phyloP scores from a whole-genome alignment of 2,113 vertebrate species.

The Albula goreensis region DNA sequence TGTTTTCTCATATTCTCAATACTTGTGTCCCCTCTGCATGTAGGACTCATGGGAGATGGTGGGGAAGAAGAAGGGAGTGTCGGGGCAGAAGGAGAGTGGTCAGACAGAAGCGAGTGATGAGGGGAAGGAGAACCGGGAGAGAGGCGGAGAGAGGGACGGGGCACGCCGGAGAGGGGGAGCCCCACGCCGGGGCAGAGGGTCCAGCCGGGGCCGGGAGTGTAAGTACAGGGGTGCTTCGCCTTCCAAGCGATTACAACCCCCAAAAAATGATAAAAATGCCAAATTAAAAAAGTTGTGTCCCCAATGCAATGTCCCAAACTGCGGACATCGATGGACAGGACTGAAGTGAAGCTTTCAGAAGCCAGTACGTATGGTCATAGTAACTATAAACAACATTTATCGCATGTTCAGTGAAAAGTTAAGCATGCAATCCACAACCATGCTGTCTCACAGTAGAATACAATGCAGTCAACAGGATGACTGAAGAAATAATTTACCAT shows the following conservation, averaged over 20 bases:
- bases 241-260: background rate
- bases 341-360: background rate
- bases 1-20: background rate
- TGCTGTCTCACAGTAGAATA: too few relatives aligned
- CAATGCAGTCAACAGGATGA: too few relatives aligned
- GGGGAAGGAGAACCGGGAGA: slow-evolving; percentile 89
- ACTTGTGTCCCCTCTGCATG: slow-evolving; percentile 2
- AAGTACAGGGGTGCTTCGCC: slow-evolving; percentile 47
- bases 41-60: slow-evolving; percentile 99
- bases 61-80: slow-evolving; percentile 95
- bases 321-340: background rate
- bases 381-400: too few relatives aligned
- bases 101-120: slow-evolving; percentile 85
- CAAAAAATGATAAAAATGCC: background rate
- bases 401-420: too few relatives aligned
- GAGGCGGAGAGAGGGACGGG: slow-evolving; percentile 81
- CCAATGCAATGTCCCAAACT: background rate
- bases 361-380: background rate
- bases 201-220: slow-evolving; percentile 94
- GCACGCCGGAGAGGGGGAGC: slow-evolving; percentile 85
- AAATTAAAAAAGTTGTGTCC: too few relatives aligned
- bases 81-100: slow-evolving; percentile 87
- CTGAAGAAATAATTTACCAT: too few relatives aligned
- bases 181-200: slow-evolving; percentile 81
- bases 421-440: too few relatives aligned